Base-by-base conservation (phyloP, 2,113 vertebrate species). In the Percopsis transmontana region DNA sequence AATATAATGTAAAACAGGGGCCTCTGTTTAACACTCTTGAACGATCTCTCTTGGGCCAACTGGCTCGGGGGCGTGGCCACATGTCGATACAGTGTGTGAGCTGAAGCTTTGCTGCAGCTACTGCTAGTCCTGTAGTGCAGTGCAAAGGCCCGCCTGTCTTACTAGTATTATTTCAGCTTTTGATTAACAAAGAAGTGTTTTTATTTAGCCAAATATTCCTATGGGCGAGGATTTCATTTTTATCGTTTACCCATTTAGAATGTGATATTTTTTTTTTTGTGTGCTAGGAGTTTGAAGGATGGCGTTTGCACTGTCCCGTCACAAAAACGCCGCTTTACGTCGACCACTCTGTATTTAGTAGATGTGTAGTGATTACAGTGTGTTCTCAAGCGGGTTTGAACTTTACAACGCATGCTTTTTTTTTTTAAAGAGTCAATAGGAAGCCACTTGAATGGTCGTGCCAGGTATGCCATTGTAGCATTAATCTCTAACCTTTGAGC, bases 401-500 rank as follows among this genome's bases (percentile, higher is more conserved):
- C 50, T 56, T 50, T 58, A 19, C 60, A 76, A 38, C 40, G 68
- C 63, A 60, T 15, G 50, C 76, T 62, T 62, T 19, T 53, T 33
- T 7, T n/a, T 7, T 13, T 48, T 48, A 48, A 59, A 70, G 68
- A 60, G 75, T 27, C 40, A 41, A 71, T 85, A 72, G 76, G 79
- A 78, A 84, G 72, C 79, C 76, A 72, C 78, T 74, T 62, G 77
- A 79, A 72, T 59, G 53, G 72, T 72, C 64, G 58, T 73, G 69
- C 70, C 81, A 74, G 73, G 83, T 73, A 77, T 80, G 81, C 78
- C 83, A 81, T 77, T 87, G 89, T 91, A 91, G 88, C 89, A 88
- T 90, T 87, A 82, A 84, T 73, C 82, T 85, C 74, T 81, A 51
- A 79, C 76, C 60, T 81, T 69, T 13, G 42, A 68, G 76, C 73